These are phyloP conservation scores for Simalia tracyae DNA, from an alignment of 2,797 vertebrate species.

Conservation along the genomic window DNA sequence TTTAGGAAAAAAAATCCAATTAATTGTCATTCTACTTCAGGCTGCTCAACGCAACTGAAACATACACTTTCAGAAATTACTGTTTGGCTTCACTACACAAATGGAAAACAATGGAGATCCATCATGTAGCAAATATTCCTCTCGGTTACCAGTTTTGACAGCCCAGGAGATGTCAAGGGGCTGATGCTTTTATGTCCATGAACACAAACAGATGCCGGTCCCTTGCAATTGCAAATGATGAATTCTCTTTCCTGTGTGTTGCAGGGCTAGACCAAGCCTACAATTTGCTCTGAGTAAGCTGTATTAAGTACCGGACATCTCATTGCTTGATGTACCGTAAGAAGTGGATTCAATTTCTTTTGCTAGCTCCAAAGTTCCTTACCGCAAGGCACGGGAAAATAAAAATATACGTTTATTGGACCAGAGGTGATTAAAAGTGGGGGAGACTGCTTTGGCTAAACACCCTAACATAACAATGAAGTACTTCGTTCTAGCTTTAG, in stretches of 20 bases:
- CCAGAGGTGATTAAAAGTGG: not conserved
- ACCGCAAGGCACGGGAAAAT: no score
- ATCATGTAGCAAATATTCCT: conserved; percentile 8
- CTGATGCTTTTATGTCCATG: not conserved
- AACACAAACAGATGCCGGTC: not conserved
- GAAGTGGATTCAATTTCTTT: not conserved
- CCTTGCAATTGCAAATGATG: not conserved
- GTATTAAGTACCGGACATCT: not conserved
- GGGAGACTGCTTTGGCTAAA: not conserved
- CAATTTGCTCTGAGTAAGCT: not conserved
- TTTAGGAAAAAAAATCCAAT: not conserved
- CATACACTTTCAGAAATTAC: not conserved
- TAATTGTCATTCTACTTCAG: not conserved
- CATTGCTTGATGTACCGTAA: not conserved
- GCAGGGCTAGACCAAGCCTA: not conserved
- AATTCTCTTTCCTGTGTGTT: not conserved
- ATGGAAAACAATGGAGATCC: conserved; percentile 11
- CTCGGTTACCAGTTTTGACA: not conserved
- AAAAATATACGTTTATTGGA: not conserved
- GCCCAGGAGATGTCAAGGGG: not conserved
- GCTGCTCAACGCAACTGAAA: not conserved
- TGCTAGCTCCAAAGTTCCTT: not conserved
- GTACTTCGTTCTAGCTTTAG: not conserved
- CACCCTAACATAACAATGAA: not conserved
- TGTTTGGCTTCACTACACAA: not conserved